Percentiles rank a stretch among this genome's conserved stretches.
Conservation (phyloP, 2,888 invertebrate genomes). For the Macaria notata region DNA sequence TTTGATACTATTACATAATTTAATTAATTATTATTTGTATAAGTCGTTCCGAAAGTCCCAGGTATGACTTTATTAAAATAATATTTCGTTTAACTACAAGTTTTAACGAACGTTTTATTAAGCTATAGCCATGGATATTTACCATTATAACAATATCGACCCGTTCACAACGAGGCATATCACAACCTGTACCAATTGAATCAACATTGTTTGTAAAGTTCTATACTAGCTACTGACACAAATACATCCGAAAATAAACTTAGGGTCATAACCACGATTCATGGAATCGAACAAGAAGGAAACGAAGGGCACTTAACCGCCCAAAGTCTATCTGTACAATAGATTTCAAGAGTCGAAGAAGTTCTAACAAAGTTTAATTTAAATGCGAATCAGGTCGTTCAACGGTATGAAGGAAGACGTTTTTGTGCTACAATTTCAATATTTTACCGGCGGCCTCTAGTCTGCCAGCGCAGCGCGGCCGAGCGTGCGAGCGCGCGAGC, state of each 20-base stretch:
- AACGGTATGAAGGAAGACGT: slow-evolving; percentile 81
- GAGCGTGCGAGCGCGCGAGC: slow-evolving; percentile 34
- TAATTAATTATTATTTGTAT: slow-evolving; percentile 63
- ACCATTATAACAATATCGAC: slow-evolving; percentile 82
- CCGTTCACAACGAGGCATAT: slow-evolving; percentile 81
- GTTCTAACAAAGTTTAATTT: slow-evolving; percentile 75
- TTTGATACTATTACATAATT: slow-evolving; percentile 63
- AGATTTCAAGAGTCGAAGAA: slow-evolving; percentile 75
- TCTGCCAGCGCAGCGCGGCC: slow-evolving; percentile 41
- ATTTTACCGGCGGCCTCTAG: slow-evolving; percentile 52
- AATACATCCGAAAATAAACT: slow-evolving; percentile 79
- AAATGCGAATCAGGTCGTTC: slow-evolving; percentile 75
- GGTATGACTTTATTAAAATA: slow-evolving; percentile 77
- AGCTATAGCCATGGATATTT: slow-evolving; percentile 79
- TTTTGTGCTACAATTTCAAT: slow-evolving; percentile 76
- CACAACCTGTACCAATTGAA: slow-evolving; percentile 83
- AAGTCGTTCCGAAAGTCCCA: slow-evolving; percentile 74
- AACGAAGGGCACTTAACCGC: slow-evolving; percentile 74
- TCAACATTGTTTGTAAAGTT: slow-evolving; percentile 82
- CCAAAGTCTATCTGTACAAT: slow-evolving; percentile 78
- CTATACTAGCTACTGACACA: slow-evolving; percentile 81
- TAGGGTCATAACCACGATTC: slow-evolving; percentile 79
- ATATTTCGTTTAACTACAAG: slow-evolving; percentile 77
- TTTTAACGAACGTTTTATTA: slow-evolving; percentile 79
- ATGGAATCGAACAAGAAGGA: slow-evolving; percentile 80